Evolutionary conservation across 2,113 vertebrate genomes (phyloP).

Genomic region (Hippocampus mohnikei): DNA sequence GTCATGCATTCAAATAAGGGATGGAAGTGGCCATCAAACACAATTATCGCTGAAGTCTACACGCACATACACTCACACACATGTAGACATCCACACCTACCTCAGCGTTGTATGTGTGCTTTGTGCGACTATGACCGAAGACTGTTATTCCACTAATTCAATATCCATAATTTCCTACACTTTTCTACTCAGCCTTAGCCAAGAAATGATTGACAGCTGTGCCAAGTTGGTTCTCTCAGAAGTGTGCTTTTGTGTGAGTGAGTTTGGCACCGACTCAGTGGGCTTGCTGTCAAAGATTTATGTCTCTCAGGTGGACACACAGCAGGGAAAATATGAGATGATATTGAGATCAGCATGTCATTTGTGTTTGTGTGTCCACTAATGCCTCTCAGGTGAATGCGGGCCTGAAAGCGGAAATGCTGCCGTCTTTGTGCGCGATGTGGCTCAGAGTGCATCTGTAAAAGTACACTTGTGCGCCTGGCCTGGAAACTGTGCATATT

Average conservation of each 20-base stretch:
- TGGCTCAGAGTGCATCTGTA: neutral
- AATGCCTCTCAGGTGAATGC: conserved; percentile 30
- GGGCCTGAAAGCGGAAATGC: conserved; percentile 5
- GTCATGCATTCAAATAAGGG: conserved; percentile 49
- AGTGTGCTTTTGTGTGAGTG: conserved; percentile 19
- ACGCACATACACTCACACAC: neutral
- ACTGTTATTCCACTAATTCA: conserved; percentile 52
- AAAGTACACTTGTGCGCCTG: conserved; percentile 19
- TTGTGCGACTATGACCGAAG: conserved; percentile 23
- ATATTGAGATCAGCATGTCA: conserved; percentile 31
- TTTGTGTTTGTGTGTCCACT: conserved; percentile 20
- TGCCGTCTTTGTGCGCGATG: neutral
- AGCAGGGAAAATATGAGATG: conserved; percentile 36
- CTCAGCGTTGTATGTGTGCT: conserved; percentile 16
- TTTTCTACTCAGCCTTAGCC: conserved; percentile 29
- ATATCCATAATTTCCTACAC: conserved; percentile 53
- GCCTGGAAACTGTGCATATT: conserved; percentile 26
- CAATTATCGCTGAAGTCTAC: conserved; percentile 42
- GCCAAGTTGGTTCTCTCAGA: conserved; percentile 24
- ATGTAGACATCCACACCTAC: neutral
- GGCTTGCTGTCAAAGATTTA: conserved; percentile 33
- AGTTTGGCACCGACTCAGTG: conserved; percentile 32
- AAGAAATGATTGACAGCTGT: conserved; percentile 49
- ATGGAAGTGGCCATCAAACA: conserved; percentile 51
- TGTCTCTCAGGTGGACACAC: conserved; percentile 35